These are phyloP conservation scores for Jacana jacana DNA, from an alignment of 2,113 vertebrate species.

Conservation along the genomic window DNA sequence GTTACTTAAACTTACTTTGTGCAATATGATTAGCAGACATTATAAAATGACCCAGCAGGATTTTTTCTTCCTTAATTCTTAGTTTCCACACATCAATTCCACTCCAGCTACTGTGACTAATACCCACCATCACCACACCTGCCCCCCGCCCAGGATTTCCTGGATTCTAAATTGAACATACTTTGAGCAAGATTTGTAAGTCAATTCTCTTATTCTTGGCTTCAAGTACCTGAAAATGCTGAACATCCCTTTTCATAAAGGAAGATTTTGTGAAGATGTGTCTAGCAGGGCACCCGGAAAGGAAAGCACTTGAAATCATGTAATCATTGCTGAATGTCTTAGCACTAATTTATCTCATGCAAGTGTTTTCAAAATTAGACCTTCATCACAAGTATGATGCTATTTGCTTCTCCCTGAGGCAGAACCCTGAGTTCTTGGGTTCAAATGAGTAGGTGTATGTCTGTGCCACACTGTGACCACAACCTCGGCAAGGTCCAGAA, in stretches of 20 bases:
- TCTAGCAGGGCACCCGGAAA: not conserved
- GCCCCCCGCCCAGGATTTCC: not conserved
- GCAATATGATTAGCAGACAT: not conserved
- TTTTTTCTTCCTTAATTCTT: constrained; percentile 13
- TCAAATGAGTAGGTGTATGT: not conserved
- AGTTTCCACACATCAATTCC: not conserved
- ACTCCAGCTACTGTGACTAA: not conserved
- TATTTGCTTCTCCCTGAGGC: not conserved
- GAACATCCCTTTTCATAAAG: not conserved
- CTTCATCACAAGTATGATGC: not conserved
- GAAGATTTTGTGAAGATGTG: not conserved
- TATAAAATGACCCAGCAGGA: not conserved
- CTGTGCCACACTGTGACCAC: not conserved
- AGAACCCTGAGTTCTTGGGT: not conserved
- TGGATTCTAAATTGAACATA: not conserved
- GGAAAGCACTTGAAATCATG: not conserved
- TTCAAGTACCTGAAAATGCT: not conserved
- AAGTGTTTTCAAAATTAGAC: not conserved
- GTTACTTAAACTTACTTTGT: not conserved
- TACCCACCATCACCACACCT: not conserved
- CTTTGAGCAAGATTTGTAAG: not conserved
- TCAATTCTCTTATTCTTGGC: not conserved
- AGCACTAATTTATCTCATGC: not conserved
- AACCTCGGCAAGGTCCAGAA: not conserved
- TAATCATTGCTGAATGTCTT: not conserved